Evolutionary conservation across 1,140 invertebrate species (phyloP).

Genomic region (Xylocopa sonorina): DNA sequence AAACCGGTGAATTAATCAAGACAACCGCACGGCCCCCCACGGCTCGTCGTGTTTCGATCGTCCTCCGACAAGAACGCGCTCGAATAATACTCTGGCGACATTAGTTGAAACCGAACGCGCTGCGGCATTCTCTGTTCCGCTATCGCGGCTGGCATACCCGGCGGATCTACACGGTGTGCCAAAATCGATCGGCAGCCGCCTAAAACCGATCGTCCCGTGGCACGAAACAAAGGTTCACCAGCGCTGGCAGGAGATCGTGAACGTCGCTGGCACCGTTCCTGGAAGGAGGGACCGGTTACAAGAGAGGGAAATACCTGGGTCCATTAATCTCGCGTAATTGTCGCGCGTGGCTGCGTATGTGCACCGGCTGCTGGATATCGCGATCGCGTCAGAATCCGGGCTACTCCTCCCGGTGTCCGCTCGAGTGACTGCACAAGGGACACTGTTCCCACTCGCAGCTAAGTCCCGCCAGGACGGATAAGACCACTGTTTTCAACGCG

Average conservation of each 20-base stretch:
- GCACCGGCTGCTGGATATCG: not conserved
- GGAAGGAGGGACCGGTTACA: constrained; percentile 4
- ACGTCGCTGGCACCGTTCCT: not conserved
- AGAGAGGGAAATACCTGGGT: constrained; percentile 39
- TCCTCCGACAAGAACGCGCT: not conserved
- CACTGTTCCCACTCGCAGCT: not conserved
- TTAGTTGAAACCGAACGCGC: constrained; percentile 11
- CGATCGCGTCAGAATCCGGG: not conserved
- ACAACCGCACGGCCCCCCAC: not conserved
- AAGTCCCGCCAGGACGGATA: not conserved
- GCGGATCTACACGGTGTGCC: not conserved
- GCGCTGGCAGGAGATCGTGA: not conserved
- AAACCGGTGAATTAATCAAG: constrained; percentile 4
- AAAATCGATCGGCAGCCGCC: not conserved
- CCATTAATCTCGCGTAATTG: constrained; percentile 43
- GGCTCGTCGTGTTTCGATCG: not conserved
- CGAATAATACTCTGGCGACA: not conserved
- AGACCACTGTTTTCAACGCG: not conserved
- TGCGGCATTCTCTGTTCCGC: not conserved
- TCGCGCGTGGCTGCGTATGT: not conserved
- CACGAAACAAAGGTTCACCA: constrained; percentile 27
- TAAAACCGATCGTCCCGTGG: constrained; percentile 31
- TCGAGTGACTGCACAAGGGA: not conserved
- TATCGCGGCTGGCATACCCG: constrained; percentile 29
- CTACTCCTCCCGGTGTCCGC: not conserved